Conservation (phyloP, 2,888 invertebrate genomes). For the Nezara viridula region DNA sequence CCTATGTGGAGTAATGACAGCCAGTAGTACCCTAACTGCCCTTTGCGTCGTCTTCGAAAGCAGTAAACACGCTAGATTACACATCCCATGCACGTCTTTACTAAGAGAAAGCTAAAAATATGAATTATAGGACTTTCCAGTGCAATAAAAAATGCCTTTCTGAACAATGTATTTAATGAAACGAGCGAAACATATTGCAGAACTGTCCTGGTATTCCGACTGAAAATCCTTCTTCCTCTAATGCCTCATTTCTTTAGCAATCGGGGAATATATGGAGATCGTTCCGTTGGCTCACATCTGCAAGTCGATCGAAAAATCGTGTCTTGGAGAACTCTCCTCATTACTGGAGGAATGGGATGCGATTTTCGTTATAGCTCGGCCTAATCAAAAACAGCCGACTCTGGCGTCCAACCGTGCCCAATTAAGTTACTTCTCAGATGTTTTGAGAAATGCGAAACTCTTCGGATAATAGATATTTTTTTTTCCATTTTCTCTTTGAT, state of each 20-base stretch:
- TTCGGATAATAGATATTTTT: neutral
- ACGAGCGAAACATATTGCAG: neutral
- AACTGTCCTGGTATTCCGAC: neutral
- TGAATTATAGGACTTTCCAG: neutral
- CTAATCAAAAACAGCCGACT: conserved; percentile 25
- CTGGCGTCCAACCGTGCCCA: conserved; percentile 27
- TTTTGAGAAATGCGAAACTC: conserved; percentile 1
- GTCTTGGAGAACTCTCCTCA: conserved; percentile 31
- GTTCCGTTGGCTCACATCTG: conserved; percentile 17
- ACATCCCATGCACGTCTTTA: no score
- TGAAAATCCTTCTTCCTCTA: neutral
- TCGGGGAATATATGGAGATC: neutral
- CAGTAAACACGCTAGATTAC: neutral
- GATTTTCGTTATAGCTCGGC: conserved; percentile 37
- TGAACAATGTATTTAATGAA: neutral
- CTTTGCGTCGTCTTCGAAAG: neutral
- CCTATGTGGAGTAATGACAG: neutral
- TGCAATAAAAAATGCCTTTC: neutral
- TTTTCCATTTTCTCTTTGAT: neutral
- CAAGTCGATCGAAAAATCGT: conserved; percentile 40
- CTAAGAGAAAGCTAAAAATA: conserved; percentile 12
- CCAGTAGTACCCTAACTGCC: neutral
- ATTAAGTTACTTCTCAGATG: conserved; percentile 8
- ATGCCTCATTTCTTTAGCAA: neutral
- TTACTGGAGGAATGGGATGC: conserved; percentile 31